Evolutionary conservation across 2,113 vertebrate species (phyloP), one percentile per base, ranked within the genome.

Genomic region (Nothobranchius kuhntae): DNA sequence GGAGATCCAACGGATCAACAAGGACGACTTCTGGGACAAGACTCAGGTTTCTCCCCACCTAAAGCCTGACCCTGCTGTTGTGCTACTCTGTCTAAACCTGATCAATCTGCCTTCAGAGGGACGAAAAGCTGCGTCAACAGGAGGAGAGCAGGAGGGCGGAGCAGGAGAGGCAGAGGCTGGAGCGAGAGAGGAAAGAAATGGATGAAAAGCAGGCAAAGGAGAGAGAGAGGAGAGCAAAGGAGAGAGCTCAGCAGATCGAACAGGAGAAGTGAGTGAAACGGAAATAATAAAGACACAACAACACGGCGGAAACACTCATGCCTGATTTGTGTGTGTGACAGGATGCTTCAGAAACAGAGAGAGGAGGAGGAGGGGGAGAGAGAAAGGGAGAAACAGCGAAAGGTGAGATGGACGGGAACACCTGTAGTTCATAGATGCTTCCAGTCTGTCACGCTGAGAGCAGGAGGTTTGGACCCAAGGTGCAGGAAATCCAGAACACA

Each of bases 1-100:
- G 0, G 97, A 99, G 68, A 96, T 99, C 61, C 94, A 94, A 68
- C 89, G 91, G 1, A 94, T 92, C 52, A 93, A 93, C 5, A 98
- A 96, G 64, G 95, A 98, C 12, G 90, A 91, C 70, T 99, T 99
- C 89, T 98, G 97, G 97, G 91, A 85, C 68, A 93, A 96, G 73
- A 86, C 94, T 0, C 94, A 98, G 95, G 96, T 98, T 72, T 78
- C 85, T 52, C 15, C 44, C 47, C 11, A 12, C 8, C 1, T 24
- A 14, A 1, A 15, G 4, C 30, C 2, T 30, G 30, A 30, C 30
- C 15, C 60, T 61, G 60, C 15, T 14, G 21, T 14, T 14, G 21
- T 14, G 12, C 15, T 13, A 30, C 1, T 17, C 3, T 4, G 14
- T 4, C 6, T 10, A 8, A 62, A 40, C 26, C n/a, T 40, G 47